Conservation (phyloP, 1,140 invertebrate species). For the Neotoxoptera formosana region DNA sequence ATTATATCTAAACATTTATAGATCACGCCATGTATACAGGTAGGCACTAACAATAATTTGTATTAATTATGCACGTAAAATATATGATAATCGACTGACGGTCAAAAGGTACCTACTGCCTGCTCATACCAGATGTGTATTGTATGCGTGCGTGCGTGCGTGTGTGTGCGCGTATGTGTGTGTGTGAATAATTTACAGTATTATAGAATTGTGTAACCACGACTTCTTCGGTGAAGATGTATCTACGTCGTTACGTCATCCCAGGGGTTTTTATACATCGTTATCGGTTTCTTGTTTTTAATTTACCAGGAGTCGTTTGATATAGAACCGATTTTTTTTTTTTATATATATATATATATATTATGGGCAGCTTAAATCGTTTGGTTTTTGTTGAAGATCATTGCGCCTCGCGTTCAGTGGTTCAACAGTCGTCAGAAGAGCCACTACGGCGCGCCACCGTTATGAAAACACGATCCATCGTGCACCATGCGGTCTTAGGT, state of each 20-base stretch:
- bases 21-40: not conserved
- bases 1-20: too few species aligned
- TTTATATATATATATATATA: too few species aligned
- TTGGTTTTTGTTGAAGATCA: not conserved
- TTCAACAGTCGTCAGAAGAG: not conserved
- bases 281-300: not conserved
- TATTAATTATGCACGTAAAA: not conserved
- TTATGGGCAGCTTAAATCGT: not conserved
- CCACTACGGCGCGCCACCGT: not conserved
- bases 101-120: too few species aligned
- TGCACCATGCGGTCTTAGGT: not conserved
- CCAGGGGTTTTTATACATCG: not conserved
- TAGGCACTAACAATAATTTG: not conserved
- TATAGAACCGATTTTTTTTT: not conserved
- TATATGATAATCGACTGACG: not conserved
- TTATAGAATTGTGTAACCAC: not conserved
- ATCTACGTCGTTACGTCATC: not conserved
- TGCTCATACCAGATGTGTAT: too few species aligned
- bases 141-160: not conserved
- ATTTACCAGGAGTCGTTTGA: not conserved
- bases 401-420: not conserved
- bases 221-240: not conserved
- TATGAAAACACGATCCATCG: not conserved
- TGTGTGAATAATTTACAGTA: not conserved
- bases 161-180: not conserved